Evolutionary conservation across 2,113 vertebrate genomes (phyloP).

Genomic region (Scomber colias): DNA sequence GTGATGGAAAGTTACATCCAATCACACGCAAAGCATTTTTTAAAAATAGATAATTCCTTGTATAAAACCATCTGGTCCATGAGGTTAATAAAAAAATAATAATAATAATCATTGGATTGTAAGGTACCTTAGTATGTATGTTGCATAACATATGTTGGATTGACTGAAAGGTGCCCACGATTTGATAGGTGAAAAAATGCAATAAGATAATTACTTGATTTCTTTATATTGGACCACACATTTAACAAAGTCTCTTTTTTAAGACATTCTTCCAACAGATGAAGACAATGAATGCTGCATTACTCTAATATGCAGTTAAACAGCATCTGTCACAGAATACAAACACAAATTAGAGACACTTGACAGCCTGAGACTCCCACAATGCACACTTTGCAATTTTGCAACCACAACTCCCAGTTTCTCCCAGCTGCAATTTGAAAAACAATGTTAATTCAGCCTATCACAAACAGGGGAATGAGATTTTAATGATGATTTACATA

Average conservation of each 20-base stretch:
- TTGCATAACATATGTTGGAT: too few relatives aligned
- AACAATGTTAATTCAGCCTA: constrained; percentile 7
- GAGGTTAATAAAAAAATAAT: too few relatives aligned
- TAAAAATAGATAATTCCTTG: too few relatives aligned
- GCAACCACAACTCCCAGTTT: constrained; percentile 15
- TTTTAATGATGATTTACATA: constrained; percentile 26
- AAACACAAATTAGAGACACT: constrained; percentile 38
- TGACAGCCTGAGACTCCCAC: constrained; percentile 12
- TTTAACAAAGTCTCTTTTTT: background rate
- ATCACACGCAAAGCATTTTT: too few relatives aligned
- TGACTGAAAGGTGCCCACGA: background rate
- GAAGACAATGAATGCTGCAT: constrained; percentile 7
- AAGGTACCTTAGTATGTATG: too few relatives aligned
- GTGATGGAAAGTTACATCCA: too few relatives aligned
- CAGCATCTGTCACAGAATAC: constrained; percentile 26
- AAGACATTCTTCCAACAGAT: constrained; percentile 13
- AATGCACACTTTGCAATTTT: constrained; percentile 27
- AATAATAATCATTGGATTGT: too few relatives aligned
- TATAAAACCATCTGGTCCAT: too few relatives aligned
- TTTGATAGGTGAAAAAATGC: background rate
- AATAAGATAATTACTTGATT: background rate
- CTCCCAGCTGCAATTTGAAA: background rate
- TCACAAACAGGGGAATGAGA: background rate
- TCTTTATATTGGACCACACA: background rate
- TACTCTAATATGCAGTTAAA: constrained; percentile 37